Evolutionary conservation across 2,797 vertebrate species (phyloP), one percentile per base, ranked within the genome.

Genomic region (Gadopsis marmoratus): DNA sequence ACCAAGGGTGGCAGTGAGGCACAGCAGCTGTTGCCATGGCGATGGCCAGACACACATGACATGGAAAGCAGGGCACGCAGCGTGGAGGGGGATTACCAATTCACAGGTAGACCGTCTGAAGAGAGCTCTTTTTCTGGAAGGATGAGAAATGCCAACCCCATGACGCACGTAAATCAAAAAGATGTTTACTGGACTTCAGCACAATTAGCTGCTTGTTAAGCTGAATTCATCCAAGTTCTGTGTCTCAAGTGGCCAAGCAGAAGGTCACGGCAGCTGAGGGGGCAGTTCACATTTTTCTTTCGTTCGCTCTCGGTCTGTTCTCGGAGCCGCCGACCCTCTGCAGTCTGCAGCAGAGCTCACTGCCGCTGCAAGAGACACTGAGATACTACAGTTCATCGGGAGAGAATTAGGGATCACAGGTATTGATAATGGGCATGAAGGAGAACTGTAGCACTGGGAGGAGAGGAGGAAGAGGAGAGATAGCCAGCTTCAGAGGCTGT

Each of bases 11-110:
- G 80, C 41, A 73, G 78, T 23, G 75, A 59, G 61, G 60, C 85
- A 82, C 74, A 13, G 82, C 86, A 82, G 90, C 89, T 7, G 90
- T 93, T 92, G 54, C 92, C 91, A 92, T 92, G 86, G 85, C 74
- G 68, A 94, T 89, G 60, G 71, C 64, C 78, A 63, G 62, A 87
- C 43, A 82, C 47, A 63, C 41, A 86, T 80, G 86, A 87, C 86
- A 88, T 13, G 17, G 35, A 33, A 70, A 78, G 84, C 19, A 37
- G 66, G 68, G 71, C 31, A 14, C 7, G 6, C 51, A 58, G 51
- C 7, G 60, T 54, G 61, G 23, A 66, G 39, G 0, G 26, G 50
- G 53, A 79, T 88, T 73, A 87, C 66, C 33, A 33, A 51, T 1
- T 59, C 55, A 54, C 83, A 91, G 82, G 85, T 85, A 45, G 21